Conservation (phyloP, 2,113 vertebrate species). For the Dryoscopus gambensis region DNA sequence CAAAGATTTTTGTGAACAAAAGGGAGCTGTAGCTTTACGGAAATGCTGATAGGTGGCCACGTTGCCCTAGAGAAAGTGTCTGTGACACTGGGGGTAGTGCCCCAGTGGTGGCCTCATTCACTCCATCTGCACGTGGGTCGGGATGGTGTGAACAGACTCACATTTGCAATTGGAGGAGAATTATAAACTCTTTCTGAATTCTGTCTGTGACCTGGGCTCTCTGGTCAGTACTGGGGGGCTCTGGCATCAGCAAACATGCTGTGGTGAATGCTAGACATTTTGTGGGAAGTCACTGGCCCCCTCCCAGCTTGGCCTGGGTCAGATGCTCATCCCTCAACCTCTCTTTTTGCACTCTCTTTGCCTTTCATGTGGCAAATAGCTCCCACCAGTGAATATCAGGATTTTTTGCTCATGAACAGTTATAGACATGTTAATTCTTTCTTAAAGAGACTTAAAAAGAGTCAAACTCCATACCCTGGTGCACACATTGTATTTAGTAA, state of each 20-base stretch:
- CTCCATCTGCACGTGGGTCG: fast-evolving
- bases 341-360: background rate
- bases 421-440: background rate
- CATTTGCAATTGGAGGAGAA: background rate
- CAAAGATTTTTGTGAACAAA: background rate
- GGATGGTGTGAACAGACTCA: background rate
- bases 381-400: background rate
- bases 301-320: background rate
- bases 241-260: fast-evolving
- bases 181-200: background rate
- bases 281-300: background rate
- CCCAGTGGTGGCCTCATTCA: fast-evolving
- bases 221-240: background rate
- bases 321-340: background rate
- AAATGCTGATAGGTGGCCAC: background rate
- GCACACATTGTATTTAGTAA: background rate
- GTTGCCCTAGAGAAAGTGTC: background rate
- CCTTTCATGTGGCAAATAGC: background rate
- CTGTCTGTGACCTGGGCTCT: background rate
- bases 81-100: background rate
- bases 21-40: background rate
- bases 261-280: fast-evolving
- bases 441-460: background rate
- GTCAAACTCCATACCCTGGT: background rate
- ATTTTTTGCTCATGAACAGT: background rate